phyloP scores from a whole-genome alignment of 2,888 invertebrate species.

The Acronicta aceris region DNA sequence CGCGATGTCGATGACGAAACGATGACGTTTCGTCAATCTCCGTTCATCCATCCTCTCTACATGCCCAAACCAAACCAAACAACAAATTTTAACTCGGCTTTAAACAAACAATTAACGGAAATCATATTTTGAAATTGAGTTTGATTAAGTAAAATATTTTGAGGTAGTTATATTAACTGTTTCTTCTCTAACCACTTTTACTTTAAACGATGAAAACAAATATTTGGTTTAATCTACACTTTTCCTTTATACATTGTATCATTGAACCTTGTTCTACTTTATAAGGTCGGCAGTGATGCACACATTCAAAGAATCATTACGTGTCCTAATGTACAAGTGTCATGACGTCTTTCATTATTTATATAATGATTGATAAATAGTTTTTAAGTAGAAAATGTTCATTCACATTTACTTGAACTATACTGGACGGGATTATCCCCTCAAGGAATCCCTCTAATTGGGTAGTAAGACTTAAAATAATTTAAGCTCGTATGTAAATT shows the following conservation, averaged over 20 bases:
- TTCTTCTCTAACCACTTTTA: no score
- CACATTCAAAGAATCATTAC: slow-evolving; percentile 9
- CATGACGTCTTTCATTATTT: background rate
- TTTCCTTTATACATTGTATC: slow-evolving; percentile 39
- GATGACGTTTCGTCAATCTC: no score
- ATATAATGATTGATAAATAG: background rate
- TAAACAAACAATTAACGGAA: no score
- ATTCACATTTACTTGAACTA: background rate
- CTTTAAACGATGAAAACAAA: slow-evolving; percentile 10
- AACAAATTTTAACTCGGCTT: no score
- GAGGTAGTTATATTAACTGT: no score
- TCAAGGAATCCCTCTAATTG: background rate
- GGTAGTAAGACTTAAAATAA: no score
- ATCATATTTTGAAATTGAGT: no score
- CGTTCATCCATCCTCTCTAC: no score
- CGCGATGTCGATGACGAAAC: no score
- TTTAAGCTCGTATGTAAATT: no score
- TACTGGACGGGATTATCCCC: background rate
- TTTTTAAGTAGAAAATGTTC: background rate
- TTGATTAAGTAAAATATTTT: no score
- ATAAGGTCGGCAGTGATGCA: slow-evolving; percentile 32
- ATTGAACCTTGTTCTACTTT: slow-evolving; percentile 42
- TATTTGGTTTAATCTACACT: slow-evolving; percentile 15
- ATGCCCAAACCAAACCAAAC: no score
- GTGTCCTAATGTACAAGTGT: slow-evolving; percentile 5